Evolutionary conservation across 2,113 vertebrate species (phyloP).

Genomic region (Microtus ochrogaster): DNA sequence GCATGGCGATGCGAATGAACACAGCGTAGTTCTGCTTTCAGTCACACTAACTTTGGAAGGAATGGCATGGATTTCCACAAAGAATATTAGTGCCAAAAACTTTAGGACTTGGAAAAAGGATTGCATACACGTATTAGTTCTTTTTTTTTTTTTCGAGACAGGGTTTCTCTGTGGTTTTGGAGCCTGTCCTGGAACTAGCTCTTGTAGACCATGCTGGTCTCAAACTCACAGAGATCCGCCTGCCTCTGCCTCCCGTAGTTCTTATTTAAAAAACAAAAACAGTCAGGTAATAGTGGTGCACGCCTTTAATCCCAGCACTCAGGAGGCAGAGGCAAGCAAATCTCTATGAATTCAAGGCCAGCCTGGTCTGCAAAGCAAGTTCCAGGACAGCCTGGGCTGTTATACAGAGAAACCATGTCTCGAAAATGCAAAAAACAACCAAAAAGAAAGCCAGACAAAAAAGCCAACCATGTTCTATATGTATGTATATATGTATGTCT

Average conservation of each 20-base stretch:
- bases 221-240: no score
- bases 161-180: no score
- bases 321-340: no score
- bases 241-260: no score
- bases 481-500: not conserved
- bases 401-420: no score
- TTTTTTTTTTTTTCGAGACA: no score
- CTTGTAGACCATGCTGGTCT: no score
- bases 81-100: conserved; percentile 75
- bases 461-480: not conserved
- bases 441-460: not conserved
- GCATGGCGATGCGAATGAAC: conserved; percentile 53
- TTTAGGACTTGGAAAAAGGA: conserved; percentile 73
- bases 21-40: conserved; percentile 66
- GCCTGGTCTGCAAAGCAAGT: no score
- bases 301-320: no score
- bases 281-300: not conserved
- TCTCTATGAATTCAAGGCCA: no score
- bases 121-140: conserved; percentile 54
- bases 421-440: not conserved
- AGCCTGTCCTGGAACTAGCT: no score
- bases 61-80: conserved; percentile 73
- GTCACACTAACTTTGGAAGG: conserved; percentile 65
- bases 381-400: no score
- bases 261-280: conserved; percentile 39